Base-by-base conservation (phyloP, 2,797 vertebrate species). In the Gorsachius magnificus region DNA sequence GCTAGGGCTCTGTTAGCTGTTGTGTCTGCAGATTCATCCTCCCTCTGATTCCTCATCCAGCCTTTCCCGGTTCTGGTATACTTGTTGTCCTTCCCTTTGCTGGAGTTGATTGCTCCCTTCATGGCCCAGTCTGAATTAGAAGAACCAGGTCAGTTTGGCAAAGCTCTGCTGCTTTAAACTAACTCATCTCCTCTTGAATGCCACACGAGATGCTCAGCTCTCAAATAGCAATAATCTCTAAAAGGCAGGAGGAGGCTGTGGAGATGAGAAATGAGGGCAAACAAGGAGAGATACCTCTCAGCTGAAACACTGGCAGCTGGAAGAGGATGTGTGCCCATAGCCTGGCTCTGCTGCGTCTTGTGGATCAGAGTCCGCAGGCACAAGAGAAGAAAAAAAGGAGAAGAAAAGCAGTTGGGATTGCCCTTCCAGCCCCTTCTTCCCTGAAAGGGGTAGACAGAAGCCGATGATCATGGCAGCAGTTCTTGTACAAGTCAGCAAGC, bases 211-310 rank as follows among this genome's bases (percentile, higher is more conserved):
- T 92, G 81, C 54, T 94, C 78, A 46, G 63, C 66, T 89, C 54
- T 87, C 61, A 45, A 53, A 77, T 0, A 82, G 70, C 83, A 91
- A 50, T 76, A 26, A 87, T 54, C 36, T 91, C 70, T 89, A 25
- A 82, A 89, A 87, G 35, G 78, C 61, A 57, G 66, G 87, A 88
- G 61, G 35, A 58, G 28, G 70, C 63, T 79, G 70, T 29, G 24
- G 56, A 94, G 72, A 74, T 70, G 48, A 87, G 82, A 95, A 96
- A 84, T 16, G 70, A 87, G 81, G 54, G 54, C 84, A 91, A 76
- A 76, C 7, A 35, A 85, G 78, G 51, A 94, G 57, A 87, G 13
- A 24, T 63, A 36, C 54, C 54, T 89, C 38, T 77, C 36, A 64
- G 91, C 53, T 68, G 61, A 70, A 74, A 66, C 11, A 19, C 7